phyloP scores from a whole-genome alignment of 2,888 invertebrate species.

The Dicyrtomina minuta region DNA sequence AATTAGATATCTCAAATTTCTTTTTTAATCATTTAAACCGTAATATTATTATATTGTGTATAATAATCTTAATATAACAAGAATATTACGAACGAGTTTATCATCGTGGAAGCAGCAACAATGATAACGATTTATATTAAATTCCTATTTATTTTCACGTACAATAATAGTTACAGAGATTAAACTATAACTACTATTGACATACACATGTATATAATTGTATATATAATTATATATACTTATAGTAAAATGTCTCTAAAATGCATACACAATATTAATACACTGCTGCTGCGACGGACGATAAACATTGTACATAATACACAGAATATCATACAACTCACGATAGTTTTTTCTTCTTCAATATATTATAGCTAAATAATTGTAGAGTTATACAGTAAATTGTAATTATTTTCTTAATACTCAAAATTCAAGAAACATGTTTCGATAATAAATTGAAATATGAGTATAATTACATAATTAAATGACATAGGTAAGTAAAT shows the following conservation, averaged over 20 bases:
- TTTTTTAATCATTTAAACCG: no score
- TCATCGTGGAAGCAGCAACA: background rate
- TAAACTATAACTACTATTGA: background rate
- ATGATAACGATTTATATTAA: background rate
- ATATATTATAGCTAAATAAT: conserved; percentile 1
- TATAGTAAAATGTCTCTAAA: background rate
- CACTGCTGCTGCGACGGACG: conserved; percentile 9
- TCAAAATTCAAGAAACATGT: background rate
- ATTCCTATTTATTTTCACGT: background rate
- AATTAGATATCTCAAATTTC: no score
- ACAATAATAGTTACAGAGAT: background rate
- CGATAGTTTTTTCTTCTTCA: background rate
- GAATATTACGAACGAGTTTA: no score
- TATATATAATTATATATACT: no score
- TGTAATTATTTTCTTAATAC: background rate
- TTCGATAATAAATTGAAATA: background rate
- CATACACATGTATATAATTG: no score
- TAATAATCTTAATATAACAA: no score
- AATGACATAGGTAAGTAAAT: background rate
- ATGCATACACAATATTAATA: background rate
- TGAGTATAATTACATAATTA: no score
- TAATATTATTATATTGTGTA: no score
- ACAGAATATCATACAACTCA: no score
- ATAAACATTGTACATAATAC: background rate
- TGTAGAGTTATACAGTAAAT: conserved; percentile 4